phyloP scores from a whole-genome alignment of 2,888 invertebrate genomes.

The Morinoia aosen region DNA sequence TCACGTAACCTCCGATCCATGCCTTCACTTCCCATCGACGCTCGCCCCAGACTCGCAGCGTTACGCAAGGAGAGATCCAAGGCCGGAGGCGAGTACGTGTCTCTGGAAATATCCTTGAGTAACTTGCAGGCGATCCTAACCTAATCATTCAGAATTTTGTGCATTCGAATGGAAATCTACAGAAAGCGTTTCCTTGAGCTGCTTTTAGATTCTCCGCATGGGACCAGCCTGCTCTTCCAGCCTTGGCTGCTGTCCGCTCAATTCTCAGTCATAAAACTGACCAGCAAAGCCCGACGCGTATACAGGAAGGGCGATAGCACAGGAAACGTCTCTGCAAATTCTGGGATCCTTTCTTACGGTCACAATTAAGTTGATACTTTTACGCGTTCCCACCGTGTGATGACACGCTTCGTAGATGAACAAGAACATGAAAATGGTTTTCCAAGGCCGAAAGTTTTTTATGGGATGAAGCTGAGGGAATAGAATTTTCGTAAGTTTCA shows the following conservation, averaged over 20 bases:
- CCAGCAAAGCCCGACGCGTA: not conserved
- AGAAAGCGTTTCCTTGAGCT: not conserved
- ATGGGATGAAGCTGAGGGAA: not conserved
- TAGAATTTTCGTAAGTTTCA: not conserved
- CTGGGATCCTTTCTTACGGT: not conserved
- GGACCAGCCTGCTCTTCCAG: not conserved
- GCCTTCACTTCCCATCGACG: too few relatives aligned
- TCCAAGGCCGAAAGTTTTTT: not conserved
- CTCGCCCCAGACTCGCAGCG: too few relatives aligned
- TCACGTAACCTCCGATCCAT: too few relatives aligned
- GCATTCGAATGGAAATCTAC: not conserved
- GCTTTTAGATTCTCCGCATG: not conserved
- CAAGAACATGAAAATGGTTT: not conserved
- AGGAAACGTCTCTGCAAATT: not conserved
- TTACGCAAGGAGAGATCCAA: not conserved
- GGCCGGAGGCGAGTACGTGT: not conserved
- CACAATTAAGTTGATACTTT: not conserved
- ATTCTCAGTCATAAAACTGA: not conserved
- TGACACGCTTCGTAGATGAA: not conserved
- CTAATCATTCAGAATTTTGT: not conserved
- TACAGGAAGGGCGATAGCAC: not conserved
- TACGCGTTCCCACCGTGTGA: not conserved
- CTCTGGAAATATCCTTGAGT: not conserved
- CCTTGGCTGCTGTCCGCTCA: not conserved
- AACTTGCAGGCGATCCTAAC: not conserved